A percentile compares a stretch with the other conserved stretches of the same genome.
phyloP scores from a whole-genome alignment of 2,797 vertebrate species.

The Nasua narica region DNA sequence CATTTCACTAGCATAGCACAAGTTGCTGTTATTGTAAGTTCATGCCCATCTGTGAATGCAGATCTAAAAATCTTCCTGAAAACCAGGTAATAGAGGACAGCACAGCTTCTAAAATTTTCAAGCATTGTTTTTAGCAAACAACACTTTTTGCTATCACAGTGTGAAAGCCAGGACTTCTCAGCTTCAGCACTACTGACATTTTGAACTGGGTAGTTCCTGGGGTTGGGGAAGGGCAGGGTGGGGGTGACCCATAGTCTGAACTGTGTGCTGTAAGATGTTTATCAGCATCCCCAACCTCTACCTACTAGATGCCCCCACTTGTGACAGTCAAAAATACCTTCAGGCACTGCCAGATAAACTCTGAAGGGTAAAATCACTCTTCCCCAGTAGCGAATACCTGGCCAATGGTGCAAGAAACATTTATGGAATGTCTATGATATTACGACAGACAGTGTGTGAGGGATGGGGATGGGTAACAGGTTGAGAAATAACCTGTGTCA shows the following conservation, averaged over 20 bases:
- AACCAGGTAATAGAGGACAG: background rate
- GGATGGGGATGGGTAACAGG: background rate
- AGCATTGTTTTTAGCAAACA: slow-evolving; percentile 5
- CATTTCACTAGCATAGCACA: slow-evolving; percentile 2
- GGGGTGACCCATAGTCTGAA: background rate
- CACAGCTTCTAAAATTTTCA: background rate
- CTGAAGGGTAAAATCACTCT: background rate
- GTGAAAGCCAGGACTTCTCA: background rate
- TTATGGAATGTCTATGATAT: background rate
- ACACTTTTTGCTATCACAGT: background rate
- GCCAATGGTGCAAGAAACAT: background rate
- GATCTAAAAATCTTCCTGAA: background rate
- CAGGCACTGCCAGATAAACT: background rate
- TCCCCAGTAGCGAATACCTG: background rate
- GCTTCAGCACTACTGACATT: background rate
- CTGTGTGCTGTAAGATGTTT: background rate
- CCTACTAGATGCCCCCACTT: background rate
- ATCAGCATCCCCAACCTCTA: background rate
- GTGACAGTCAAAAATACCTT: background rate
- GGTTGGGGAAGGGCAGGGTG: fast-evolving
- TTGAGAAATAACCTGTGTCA: background rate
- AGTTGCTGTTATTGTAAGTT: slow-evolving; percentile 8
- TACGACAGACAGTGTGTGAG: background rate
- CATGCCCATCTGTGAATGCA: background rate
- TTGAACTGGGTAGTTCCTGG: background rate